Conservation (phyloP, 2,113 vertebrate genomes). For the Macrotis lagotis region DNA sequence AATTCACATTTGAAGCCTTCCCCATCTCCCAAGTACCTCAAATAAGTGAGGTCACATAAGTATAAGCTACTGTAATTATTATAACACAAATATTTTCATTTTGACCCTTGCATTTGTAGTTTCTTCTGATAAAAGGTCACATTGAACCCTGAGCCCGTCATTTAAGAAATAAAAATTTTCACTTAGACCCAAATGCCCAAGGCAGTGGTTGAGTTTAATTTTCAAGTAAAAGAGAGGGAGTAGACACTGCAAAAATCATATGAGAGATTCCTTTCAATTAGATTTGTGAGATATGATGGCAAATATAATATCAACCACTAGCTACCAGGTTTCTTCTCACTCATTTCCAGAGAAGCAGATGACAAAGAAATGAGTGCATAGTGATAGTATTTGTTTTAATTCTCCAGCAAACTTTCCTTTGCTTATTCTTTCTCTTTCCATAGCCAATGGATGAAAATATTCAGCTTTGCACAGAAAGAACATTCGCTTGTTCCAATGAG, state of each 20-base stretch:
- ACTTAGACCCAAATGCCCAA: not conserved
- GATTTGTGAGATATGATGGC: not conserved
- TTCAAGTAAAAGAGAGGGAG: not conserved
- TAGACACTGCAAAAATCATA: not conserved
- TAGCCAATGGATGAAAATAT: not conserved
- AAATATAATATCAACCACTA: not conserved
- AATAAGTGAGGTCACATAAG: not conserved
- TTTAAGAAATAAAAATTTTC: not conserved
- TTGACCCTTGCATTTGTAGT: not conserved
- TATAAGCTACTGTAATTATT: not conserved
- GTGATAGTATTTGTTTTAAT: not conserved
- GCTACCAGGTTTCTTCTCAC: not conserved
- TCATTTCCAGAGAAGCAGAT: slow-evolving; percentile 15
- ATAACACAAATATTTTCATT: not conserved
- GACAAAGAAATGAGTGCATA: not conserved
- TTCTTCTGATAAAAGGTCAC: not conserved
- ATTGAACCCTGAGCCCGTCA: not conserved
- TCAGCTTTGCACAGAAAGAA: not conserved
- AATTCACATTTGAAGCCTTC: not conserved
- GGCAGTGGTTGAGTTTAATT: not conserved
- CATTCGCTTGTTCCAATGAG: too few relatives aligned
- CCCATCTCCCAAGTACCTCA: not conserved
- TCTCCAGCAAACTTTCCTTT: not conserved
- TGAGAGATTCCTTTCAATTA: not conserved
- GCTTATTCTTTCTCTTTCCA: not conserved